Base-by-base conservation (phyloP, 1,140 invertebrate genomes). In the Hestina assimilis region DNA sequence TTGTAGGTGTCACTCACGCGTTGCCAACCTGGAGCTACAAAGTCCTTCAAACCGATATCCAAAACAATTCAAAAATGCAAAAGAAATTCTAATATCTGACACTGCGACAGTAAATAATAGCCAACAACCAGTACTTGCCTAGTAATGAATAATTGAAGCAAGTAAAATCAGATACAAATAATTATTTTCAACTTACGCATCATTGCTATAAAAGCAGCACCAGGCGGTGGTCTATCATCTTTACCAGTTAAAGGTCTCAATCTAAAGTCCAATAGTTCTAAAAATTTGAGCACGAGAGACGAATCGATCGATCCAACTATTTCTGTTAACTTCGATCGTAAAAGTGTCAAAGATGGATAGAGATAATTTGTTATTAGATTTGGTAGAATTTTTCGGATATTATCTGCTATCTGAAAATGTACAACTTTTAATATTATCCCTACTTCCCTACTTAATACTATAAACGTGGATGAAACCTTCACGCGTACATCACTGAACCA, bases 361-460 rank as follows among this genome's bases (percentile, higher is more conserved):
- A 95, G 59, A 67, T 93, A 94, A 46, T 77, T 79, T 57, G 91
- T 79, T 69, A 94, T 92, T 50, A 95, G 66, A 35, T 48, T 59
- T 0, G 72, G 64, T 0, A 88, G 57, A 0, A 61, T 38, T 42
- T 79, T 85, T 19, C 81, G 72, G 21, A 88, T 84, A 47, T 67
- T 73, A 11, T 88, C 85, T 3, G 75, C 85, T 2, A 86, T 78
- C 85, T 88, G 51, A 15, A 52, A 59, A 35, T 12, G 4, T 9
- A 28, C 0, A 28, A 0, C 3, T 35, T 15, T 14, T 35, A 2
- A 17, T 26, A 5, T 26, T 26, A 26, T 26, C 9, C 24, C 24
- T n/a, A n/a, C n/a, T n/a, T n/a, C n/a, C n/a, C n/a, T n/a, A n/a
- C n/a, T n/a, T n/a, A n/a, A n/a, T n/a, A n/a, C n/a, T n/a, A n/a